Conservation (phyloP, 2,888 invertebrate genomes). For the Fragum whitleyi region DNA sequence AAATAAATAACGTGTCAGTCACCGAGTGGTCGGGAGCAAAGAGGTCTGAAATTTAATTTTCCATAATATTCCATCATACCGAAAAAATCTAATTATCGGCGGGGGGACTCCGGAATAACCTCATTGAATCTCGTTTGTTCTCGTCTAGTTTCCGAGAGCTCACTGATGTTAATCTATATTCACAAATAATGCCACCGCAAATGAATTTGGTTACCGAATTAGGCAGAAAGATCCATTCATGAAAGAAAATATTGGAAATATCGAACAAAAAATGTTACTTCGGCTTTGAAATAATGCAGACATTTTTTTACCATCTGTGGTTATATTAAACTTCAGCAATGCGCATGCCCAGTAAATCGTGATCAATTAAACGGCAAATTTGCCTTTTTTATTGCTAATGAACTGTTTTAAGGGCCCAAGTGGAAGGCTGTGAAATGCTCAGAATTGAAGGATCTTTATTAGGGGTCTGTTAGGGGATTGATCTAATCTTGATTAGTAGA, state of each 20-base stretch:
- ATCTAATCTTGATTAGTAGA: neutral
- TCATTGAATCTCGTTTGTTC: conserved; percentile 47
- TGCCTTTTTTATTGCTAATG: conserved; percentile 26
- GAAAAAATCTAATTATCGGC: conserved; percentile 60
- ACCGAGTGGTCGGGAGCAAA: conserved; percentile 54
- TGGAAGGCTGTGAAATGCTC: conserved; percentile 2
- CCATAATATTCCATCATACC: conserved; percentile 65
- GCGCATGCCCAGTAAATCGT: conserved; percentile 53
- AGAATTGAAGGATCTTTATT: neutral
- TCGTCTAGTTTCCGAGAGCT: conserved; percentile 37
- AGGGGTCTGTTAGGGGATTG: neutral
- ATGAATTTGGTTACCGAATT: conserved; percentile 64
- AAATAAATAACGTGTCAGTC: conserved; percentile 66
- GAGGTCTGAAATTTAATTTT: conserved; percentile 66
- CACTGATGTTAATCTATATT: conserved; percentile 52
- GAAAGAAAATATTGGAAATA: conserved; percentile 60
- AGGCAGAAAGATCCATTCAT: conserved; percentile 48
- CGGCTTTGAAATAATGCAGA: conserved; percentile 54
- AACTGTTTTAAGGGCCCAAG: conserved; percentile 25
- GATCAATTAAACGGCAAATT: conserved; percentile 33
- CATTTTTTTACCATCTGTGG: conserved; percentile 57
- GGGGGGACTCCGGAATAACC: conserved; percentile 30
- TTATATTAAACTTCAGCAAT: conserved; percentile 59
- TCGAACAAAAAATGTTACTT: conserved; percentile 50
- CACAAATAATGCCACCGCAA: conserved; percentile 59